Conservation (phyloP, 2,113 vertebrate species). For the cattle (Bos taurus) region DNA sequence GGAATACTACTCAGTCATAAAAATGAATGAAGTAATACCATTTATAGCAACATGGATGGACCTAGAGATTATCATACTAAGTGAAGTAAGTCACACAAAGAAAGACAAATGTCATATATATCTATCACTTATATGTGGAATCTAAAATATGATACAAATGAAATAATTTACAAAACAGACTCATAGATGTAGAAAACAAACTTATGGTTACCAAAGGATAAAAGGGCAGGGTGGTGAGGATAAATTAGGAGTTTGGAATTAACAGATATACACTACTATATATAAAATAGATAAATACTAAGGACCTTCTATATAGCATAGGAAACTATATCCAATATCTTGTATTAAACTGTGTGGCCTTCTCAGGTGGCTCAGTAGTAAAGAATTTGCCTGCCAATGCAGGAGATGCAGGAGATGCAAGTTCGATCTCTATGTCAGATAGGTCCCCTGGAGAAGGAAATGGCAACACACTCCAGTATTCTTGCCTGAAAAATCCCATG, state of each 20-base stretch:
- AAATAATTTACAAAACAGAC: background rate
- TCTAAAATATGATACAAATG: background rate
- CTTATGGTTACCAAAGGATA: background rate
- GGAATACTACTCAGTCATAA: background rate
- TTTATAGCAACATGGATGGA: background rate
- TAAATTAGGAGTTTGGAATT: background rate
- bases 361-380: background rate
- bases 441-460: background rate
- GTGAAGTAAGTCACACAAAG: background rate
- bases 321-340: background rate
- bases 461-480: background rate
- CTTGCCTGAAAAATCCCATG: background rate
- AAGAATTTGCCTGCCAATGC: background rate
- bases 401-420: background rate
- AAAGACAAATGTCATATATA: background rate
- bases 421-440: background rate
- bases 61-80: background rate
- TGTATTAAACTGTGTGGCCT: background rate
- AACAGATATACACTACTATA: background rate
- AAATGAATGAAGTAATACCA: background rate
- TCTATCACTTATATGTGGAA: background rate
- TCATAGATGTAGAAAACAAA: background rate
- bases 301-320: background rate
- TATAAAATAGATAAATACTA: background rate
- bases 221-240: background rate